A percentile compares a stretch with the other conserved stretches of the same genome.
Conservation (phyloP, 2,888 invertebrate species). For the Drosophila nigricruria region DNA sequence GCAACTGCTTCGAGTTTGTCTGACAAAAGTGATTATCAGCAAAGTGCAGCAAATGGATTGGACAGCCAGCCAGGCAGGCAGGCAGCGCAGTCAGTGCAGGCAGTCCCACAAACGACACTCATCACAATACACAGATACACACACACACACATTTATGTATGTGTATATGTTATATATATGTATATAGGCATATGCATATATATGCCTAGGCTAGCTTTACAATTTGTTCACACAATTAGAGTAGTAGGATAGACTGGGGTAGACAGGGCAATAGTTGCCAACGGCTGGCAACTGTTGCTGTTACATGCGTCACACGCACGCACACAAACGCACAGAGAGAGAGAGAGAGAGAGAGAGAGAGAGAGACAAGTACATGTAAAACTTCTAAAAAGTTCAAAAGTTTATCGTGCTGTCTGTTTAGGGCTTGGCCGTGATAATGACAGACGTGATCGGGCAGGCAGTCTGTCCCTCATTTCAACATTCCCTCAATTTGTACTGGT, state of each 20-base stretch:
- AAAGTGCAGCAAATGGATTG: conserved; percentile 67
- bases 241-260: conserved; percentile 1
- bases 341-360: too few species aligned
- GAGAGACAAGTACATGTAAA: conserved; percentile 10
- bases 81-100: conserved; percentile 3
- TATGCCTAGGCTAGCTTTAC: conserved; percentile 24
- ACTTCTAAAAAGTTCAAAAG: conserved; percentile 71
- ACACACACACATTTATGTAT: conserved; percentile 1
- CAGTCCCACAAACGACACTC: conserved; percentile 52
- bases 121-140: conserved; percentile 38
- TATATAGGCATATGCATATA: background rate
- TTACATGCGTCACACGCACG: conserved; percentile 52
- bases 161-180: background rate
- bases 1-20: conserved; percentile 35
- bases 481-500: conserved; percentile 62
- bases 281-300: conserved; percentile 42
- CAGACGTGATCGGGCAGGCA: conserved; percentile 18
- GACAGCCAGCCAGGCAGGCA: conserved; percentile 29
- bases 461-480: conserved; percentile 8
- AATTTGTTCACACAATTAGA: conserved; percentile 69
- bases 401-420: conserved; percentile 65
- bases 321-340: background rate
- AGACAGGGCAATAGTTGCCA: conserved; percentile 38
- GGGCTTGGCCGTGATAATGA: conserved; percentile 78
- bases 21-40: conserved; percentile 67